Conservation (phyloP, 2,113 vertebrate species). For the Candoia aspera region DNA sequence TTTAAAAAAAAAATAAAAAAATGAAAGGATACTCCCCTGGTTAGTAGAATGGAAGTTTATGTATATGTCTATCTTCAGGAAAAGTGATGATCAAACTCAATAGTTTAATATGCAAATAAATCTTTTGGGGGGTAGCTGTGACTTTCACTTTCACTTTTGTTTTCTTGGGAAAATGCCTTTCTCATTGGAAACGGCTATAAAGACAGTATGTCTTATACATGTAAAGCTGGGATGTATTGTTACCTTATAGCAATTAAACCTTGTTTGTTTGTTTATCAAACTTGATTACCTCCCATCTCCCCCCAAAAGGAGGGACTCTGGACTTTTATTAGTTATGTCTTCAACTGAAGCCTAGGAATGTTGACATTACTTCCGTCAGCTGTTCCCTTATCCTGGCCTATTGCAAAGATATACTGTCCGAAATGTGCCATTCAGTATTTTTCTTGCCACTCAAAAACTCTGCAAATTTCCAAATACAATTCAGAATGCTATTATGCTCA, state of each 20-base stretch:
- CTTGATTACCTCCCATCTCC: too few species aligned
- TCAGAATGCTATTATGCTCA: neutral
- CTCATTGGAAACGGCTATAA: neutral
- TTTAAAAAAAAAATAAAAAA: neutral
- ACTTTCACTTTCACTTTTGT: neutral
- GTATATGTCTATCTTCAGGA: neutral
- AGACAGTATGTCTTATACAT: neutral
- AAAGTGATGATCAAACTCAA: neutral
- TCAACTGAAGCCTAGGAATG: neutral
- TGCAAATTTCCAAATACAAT: neutral
- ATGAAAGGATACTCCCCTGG: neutral
- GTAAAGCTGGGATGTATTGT: neutral
- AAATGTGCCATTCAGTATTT: neutral
- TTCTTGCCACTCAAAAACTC: neutral
- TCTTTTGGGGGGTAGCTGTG: neutral
- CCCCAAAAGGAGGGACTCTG: too few species aligned
- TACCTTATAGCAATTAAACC: neutral
- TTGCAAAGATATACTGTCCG: neutral
- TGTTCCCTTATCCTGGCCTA: neutral
- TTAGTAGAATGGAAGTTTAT: neutral
- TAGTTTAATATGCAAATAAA: neutral
- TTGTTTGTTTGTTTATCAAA: too few species aligned
- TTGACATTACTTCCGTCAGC: neutral
- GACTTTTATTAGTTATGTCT: neutral
- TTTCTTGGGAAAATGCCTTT: neutral